Evolutionary conservation across 2,888 invertebrate genomes (phyloP).

Genomic region (Eudemis profundana): DNA sequence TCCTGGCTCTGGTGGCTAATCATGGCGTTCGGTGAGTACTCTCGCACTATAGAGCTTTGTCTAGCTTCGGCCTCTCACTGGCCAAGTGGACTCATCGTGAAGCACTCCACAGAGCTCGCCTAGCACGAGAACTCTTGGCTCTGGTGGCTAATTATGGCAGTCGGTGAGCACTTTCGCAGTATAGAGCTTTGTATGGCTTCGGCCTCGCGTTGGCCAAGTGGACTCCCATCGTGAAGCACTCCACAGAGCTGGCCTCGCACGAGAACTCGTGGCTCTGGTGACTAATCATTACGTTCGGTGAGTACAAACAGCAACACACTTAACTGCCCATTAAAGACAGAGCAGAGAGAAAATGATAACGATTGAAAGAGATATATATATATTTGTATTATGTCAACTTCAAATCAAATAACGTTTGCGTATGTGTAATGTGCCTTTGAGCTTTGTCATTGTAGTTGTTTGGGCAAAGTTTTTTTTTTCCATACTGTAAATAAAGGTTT

Average conservation of each 20-base stretch:
- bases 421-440: no score
- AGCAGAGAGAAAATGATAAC: no score
- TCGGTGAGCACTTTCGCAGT: slow-evolving; percentile 86
- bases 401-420: no score
- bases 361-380: no score
- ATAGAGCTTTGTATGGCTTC: slow-evolving; percentile 96
- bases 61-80: no score
- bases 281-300: slow-evolving; percentile 96
- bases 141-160: no score
- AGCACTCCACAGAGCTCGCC: not conserved
- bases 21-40: slow-evolving; percentile 92
- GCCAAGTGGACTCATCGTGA: not conserved
- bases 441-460: no score
- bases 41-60: slow-evolving; percentile 8
- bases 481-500: no score
- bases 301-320: slow-evolving; percentile 53
- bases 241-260: slow-evolving; percentile 93
- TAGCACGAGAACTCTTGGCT: not conserved
- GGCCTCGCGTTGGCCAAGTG: slow-evolving; percentile 97
- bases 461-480: no score
- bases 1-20: slow-evolving; percentile 97
- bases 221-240: slow-evolving; percentile 97
- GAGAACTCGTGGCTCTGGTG: slow-evolving; percentile 97
- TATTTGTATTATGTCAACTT: no score
- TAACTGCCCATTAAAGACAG: no score